Evolutionary conservation across 2,888 invertebrate genomes (phyloP).

Genomic region (Meliscaeva auricollis): DNA sequence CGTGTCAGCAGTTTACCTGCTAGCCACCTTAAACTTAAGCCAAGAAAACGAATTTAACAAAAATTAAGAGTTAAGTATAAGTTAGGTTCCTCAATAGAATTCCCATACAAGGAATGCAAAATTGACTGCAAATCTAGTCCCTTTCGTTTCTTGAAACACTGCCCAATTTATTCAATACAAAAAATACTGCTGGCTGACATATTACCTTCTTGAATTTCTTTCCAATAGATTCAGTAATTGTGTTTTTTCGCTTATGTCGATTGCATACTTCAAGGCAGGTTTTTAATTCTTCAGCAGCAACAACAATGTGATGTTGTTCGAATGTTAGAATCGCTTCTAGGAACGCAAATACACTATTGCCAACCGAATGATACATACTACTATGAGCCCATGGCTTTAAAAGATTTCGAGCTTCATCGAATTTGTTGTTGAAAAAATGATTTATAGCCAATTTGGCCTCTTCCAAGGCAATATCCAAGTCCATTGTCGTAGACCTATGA

Average conservation of each 20-base stretch:
- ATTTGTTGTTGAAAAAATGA: slow-evolving; percentile 96
- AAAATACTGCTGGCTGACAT: too few relatives aligned
- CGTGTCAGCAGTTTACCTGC: too few relatives aligned
- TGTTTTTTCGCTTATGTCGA: slow-evolving; percentile 84
- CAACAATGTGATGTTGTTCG: slow-evolving; percentile 91
- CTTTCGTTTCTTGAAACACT: too few relatives aligned
- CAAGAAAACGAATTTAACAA: too few relatives aligned
- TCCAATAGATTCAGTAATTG: slow-evolving; percentile 92
- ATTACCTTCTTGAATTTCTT: slow-evolving; percentile 88
- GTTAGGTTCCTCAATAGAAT: too few relatives aligned
- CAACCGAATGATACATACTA: slow-evolving; percentile 97
- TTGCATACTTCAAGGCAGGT: slow-evolving; percentile 92
- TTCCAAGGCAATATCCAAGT: slow-evolving; percentile 86
- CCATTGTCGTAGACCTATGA: slow-evolving; percentile 76
- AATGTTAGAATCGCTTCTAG: slow-evolving; percentile 97
- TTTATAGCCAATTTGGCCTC: slow-evolving; percentile 93
- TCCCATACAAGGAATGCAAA: too few relatives aligned
- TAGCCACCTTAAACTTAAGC: too few relatives aligned
- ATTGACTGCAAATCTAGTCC: too few relatives aligned
- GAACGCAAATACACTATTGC: slow-evolving; percentile 94
- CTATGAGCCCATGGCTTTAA: slow-evolving; percentile 92
- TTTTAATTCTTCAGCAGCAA: slow-evolving; percentile 91
- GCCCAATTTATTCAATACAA: too few relatives aligned
- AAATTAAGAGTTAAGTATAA: too few relatives aligned
- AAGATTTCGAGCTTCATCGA: slow-evolving; percentile 91